These are phyloP conservation scores for Lytechinus variegatus DNA, from an alignment of 35 echinoderm and acorn worm species.

Conservation along the genomic window DNA sequence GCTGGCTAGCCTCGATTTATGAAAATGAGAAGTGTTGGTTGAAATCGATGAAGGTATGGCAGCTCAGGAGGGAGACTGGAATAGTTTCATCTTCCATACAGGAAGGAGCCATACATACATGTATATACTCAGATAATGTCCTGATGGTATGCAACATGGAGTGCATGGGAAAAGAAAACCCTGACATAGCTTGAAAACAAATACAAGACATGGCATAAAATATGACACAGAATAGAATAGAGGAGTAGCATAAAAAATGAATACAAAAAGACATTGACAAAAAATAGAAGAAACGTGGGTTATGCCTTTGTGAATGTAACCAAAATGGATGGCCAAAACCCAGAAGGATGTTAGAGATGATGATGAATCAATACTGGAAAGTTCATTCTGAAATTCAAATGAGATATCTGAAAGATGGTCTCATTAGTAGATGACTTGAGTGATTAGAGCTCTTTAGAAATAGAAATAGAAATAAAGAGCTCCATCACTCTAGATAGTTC, in stretches of 20 bases:
- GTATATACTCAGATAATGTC: background rate
- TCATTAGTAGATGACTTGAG: background rate
- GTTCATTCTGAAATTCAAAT: background rate
- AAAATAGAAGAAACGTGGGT: background rate
- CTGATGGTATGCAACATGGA: background rate
- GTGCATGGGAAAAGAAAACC: background rate
- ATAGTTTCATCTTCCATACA: background rate
- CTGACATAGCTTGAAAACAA: background rate
- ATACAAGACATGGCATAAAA: background rate
- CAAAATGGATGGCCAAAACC: background rate
- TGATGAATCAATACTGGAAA: background rate
- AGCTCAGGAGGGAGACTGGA: background rate
- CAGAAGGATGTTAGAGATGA: too few species aligned
- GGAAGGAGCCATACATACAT: background rate
- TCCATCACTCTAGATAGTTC: background rate
- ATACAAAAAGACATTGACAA: background rate
- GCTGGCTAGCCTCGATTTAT: constrained; percentile 41
- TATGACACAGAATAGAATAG: background rate
- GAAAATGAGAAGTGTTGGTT: constrained; percentile 8
- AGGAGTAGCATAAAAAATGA: background rate
- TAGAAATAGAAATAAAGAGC: background rate
- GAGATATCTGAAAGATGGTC: background rate
- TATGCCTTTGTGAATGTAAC: background rate
- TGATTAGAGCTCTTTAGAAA: background rate
- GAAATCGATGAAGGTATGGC: background rate